Evolutionary conservation across 2,888 invertebrate genomes (phyloP), one percentile per base, ranked within the genome.

Genomic region (Drosophila phalerata): DNA sequence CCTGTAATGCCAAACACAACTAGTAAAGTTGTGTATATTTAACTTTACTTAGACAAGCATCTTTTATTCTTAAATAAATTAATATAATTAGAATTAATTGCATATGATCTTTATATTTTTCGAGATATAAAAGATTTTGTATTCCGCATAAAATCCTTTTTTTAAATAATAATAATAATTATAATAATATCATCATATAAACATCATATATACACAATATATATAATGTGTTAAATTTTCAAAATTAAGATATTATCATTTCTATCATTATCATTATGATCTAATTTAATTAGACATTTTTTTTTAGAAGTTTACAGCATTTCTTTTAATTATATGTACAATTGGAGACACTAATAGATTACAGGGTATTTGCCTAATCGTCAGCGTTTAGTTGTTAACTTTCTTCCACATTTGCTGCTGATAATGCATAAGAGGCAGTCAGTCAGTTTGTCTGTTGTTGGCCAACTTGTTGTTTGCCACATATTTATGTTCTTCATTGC

Each of bases 391-490:
- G 9, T 32, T 40, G 13, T 6, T 40, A 19, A 42, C 11, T 55
- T 42, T 37, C 45, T 34, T 34, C 9, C n/a, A 17, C 17, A 1
- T 55, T 6, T 53, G 48, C 17, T 58, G 58, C 28, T 57, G 45
- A 34, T 42, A 49, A 34, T 34, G 49, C 49, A 49, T 49, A 32
- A 49, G 32, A 49, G n/a, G 30, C 11, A 30, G 30, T n/a, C 32
- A 49, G 32, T 49, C 49, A 34, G 3, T 37, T 37, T 63, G 60
- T 43, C 32, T 34, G 62, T 43, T 67, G 67, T 57, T 49, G 40
- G 73, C 22, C 61, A 65, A 75, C 53, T 57, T 57, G 57, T 63
- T 67, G 65, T 74, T 70, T 56, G 58, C 60, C 63, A 73, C 69
- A 63, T 38, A 45, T 43, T 53, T 42, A 45, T 48, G 55, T 52